Evolutionary conservation across 2,888 invertebrate species (phyloP).

Genomic region (Apodemia mormo): DNA sequence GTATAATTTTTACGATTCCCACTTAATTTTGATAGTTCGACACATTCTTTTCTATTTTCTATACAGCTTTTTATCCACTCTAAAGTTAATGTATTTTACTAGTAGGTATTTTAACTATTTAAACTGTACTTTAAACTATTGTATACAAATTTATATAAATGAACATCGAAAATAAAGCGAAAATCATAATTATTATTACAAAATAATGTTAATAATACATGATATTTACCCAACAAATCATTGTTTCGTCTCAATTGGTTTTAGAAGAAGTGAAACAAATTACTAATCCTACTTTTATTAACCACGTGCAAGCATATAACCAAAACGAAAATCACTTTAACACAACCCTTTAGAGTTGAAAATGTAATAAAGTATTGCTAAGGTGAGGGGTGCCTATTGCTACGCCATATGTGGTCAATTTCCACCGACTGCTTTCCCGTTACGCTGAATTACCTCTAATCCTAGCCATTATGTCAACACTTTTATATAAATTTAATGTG

Average conservation of each 20-base stretch:
- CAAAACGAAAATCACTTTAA: background rate
- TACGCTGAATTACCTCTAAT: conserved; percentile 68
- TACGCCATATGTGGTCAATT: conserved; percentile 74
- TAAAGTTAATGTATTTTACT: too few relatives aligned
- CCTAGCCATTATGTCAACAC: conserved; percentile 65
- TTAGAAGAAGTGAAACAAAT: conserved; percentile 19
- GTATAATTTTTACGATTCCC: too few relatives aligned
- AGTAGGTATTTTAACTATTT: too few relatives aligned
- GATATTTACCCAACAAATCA: conserved; percentile 6
- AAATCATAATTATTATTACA: too few relatives aligned
- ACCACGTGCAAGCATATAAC: background rate
- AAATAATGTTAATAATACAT: background rate
- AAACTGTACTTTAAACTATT: too few relatives aligned
- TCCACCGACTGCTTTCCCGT: conserved; percentile 50
- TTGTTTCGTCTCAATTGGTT: conserved; percentile 1
- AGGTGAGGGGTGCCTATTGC: conserved; percentile 37
- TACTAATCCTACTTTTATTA: conserved; percentile 16
- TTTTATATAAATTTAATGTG: conserved; percentile 58
- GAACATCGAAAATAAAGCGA: too few relatives aligned
- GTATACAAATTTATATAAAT: too few relatives aligned
- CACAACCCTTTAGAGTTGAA: background rate
- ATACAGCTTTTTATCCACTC: too few relatives aligned
- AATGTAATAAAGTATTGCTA: background rate
- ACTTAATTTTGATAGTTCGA: too few relatives aligned
- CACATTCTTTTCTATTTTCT: too few relatives aligned